Base-by-base conservation (phyloP, 1,140 invertebrate genomes). In the Bactericera cockerelli region DNA sequence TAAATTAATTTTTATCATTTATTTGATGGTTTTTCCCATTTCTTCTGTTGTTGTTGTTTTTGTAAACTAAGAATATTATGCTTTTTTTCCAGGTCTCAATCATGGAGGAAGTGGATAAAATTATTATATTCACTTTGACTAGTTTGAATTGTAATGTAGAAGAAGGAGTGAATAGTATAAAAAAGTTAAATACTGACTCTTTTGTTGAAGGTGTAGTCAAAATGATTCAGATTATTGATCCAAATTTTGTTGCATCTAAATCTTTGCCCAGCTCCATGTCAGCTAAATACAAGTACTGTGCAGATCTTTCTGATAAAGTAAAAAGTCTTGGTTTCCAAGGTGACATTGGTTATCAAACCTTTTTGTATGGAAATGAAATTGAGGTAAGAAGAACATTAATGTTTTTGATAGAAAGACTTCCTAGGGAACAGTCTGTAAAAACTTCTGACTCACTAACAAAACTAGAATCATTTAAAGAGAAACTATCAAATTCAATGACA, bases 261-360 rank as follows among this genome's bases (percentile, higher is more conserved):
- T 57, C 38, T n/a, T 42, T 61, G 31, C 60, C 60, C 33, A 57
- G 25, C 21, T 61, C 60, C 25, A 61, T 61, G 60, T 56, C 60
- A 31, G 60, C 60, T 33, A 49, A 31, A 53, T 61, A 61, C 16
- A 55, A 61, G 25, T 61, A 57, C 53, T 55, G 60, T 25, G 57
- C 57, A 8, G 33, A 55, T 16, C 39, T 61, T 10, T 55, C 55
- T 24, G 60, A 61, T 16, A 56, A 55, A 24, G 56, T 55, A 21
- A 61, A 61, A 28, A 56, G n/a, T n/a, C 8, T 49, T 4, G 42
- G 42, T 10, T 49, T 49, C 22, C 42, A 49, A 49, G 42, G 87
- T 66, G 90, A 95, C 68, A 83, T 96, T 65, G 93, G 92, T 0
- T 97, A 95, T 74, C 92, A 96, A 73, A 93, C 90, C 62, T 93